Base-by-base conservation (phyloP, 2,888 invertebrate genomes). In the Hecatera dysodea region DNA sequence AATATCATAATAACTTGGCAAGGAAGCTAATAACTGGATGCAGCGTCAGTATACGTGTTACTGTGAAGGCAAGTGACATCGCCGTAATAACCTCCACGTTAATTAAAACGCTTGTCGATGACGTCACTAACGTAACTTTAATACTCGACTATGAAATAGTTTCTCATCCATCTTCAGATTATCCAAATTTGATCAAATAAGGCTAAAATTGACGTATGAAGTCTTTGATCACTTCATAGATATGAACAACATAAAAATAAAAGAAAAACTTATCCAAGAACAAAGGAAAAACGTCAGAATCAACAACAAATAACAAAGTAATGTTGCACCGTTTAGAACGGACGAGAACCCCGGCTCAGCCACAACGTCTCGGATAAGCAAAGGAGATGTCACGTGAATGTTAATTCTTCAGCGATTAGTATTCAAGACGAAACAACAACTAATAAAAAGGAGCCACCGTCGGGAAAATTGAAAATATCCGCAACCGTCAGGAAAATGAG, bases 401-500 rank as follows among this genome's bases (percentile, higher is more conserved):
- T 90, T 94, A 94, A 95, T 93, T 89, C 89, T 62, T 79, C 72
- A 72, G 77, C 89, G 85, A 93, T 95, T 94, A 95, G 95, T 94
- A 95, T 95, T 95, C 95, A 91, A 93, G 92, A 85, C 94, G 90
- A 93, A 93, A 94, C 94, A 94, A 93, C 93, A 94, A 94, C 93
- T 94, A 95, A 95, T 95, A 95, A 95, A 95, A 95, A 92, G 93
- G 91, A 91, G 92, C 90, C 89, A 88, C 92, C 92, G 91, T 90
- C 88, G 93, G 91, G 94, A 94, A 94, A 95, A 95, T 96, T 95
- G 95, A 96, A 95, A 96, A 95, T 95, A 94, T 94, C 95, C 95
- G 92, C 93, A 94, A 92, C 93, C 93, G 92, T 93, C 94, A 94
- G 91, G 94, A 93, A 95, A 95, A 95, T 95, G 93, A 93, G 93